A percentile compares a stretch with the other conserved stretches of the same genome.
Evolutionary conservation across 1,140 invertebrate species (phyloP).

Genomic region (Lepidurus couesii): DNA sequence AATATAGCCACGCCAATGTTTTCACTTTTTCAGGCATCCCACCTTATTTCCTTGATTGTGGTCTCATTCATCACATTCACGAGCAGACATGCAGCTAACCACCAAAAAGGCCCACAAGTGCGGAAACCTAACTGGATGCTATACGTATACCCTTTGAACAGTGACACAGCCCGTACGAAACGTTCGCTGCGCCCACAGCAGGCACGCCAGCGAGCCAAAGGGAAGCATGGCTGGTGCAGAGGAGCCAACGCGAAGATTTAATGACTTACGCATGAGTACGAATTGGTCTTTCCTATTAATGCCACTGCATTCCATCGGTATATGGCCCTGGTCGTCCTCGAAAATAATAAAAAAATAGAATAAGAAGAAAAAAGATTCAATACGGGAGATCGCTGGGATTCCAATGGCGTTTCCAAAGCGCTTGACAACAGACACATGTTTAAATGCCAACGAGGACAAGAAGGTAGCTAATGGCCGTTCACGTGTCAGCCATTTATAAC

Average conservation of each 20-base stretch:
- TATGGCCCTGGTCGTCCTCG: neutral
- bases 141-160: neutral
- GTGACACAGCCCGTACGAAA: neutral
- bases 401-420: neutral
- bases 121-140: neutral
- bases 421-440: slow-evolving; percentile 19
- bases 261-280: slow-evolving; percentile 12
- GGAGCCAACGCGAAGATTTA: neutral
- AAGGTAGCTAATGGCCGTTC: slow-evolving; percentile 18
- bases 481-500: slow-evolving; percentile 19
- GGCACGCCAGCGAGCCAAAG: neutral
- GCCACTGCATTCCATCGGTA: slow-evolving; percentile 1
- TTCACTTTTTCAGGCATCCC: too few relatives aligned
- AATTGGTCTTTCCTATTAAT: slow-evolving; percentile 14
- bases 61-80: slow-evolving; percentile 9
- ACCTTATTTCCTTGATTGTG: neutral
- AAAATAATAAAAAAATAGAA: too few relatives aligned
- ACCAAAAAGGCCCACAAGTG: neutral
- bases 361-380: neutral
- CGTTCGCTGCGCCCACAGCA: neutral
- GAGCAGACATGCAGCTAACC: slow-evolving; percentile 9
- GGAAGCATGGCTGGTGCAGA: neutral
- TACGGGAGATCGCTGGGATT: neutral
- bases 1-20: too few relatives aligned
- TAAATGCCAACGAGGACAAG: slow-evolving; percentile 19